Base-by-base conservation (phyloP, 2,113 vertebrate species). In the Hypanus sabinus region DNA sequence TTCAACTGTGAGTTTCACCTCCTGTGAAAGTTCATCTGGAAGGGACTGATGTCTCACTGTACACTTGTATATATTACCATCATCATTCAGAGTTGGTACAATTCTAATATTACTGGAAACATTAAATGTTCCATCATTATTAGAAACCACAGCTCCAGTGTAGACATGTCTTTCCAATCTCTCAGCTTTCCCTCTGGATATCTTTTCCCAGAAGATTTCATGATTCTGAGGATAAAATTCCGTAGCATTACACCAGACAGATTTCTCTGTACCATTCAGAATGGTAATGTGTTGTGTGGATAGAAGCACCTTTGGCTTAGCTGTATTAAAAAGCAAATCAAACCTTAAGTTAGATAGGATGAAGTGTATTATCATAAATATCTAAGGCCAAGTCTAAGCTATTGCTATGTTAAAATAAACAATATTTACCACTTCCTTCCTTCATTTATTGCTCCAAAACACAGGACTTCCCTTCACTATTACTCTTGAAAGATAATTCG, bases 51-150 rank as follows among this genome's bases (percentile, higher is more conserved):
- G 95, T 0, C 0, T 0, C 33, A 95, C 65, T 18, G 80, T 77
- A 95, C 96, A 96, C 30, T 77, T 94, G 85, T 94, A 95, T 24
- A 65, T 0, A 1, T 75, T 94, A 60, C 81, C 92, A 57, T 2
- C 27, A 65, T 95, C 94, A 76, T 94, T 76, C 83, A 73, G 33
- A 87, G 77, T 70, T 4, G 94, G 94, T 0, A 92, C 94, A 71
- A 95, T 75, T 2, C 18, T 94, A 75, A 96, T 60, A 38, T 0
- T 27, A 94, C 95, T 96, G 77, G 94, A 95, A 9, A 76, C 38
- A 88, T 36, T 95, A 94, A 94, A 96, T 0, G 95, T 95, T 18
- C 94, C 94, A 24, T 95, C 94, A 0, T 68, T 0, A 33, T 95
- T 95, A 88, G 79, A 7, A 12, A 90, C 20, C 27, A 22, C 6